Evolutionary conservation across 2,797 vertebrate species (phyloP).

Genomic region (Sternarchorhynchus goeldii): DNA sequence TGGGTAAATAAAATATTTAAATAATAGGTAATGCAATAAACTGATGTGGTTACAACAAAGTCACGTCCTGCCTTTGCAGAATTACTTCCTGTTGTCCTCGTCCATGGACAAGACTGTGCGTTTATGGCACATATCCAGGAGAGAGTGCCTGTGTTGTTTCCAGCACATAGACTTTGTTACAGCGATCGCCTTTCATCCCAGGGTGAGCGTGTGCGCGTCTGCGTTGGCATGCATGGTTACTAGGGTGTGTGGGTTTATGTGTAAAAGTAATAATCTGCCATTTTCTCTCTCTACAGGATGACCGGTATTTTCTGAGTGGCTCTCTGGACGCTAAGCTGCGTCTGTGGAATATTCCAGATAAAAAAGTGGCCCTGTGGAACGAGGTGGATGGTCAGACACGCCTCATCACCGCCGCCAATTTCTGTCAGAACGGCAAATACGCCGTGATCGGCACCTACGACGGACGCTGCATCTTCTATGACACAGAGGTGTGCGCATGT

Average conservation of each 20-base stretch:
- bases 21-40: background rate
- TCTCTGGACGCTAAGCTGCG: constrained; percentile 96
- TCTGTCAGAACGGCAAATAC: constrained; percentile 98
- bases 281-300: constrained; percentile 78
- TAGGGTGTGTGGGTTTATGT: no score
- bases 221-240: background rate
- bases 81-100: constrained; percentile 98
- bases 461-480: constrained; percentile 97
- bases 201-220: constrained; percentile 78
- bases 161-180: constrained; percentile 99
- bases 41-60: background rate
- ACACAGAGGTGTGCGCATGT: constrained; percentile 86
- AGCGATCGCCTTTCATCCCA: constrained; percentile 97
- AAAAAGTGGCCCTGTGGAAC: constrained; percentile 98
- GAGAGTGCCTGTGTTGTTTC: constrained; percentile 98
- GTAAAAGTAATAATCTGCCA: background rate
- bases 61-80: constrained; percentile 70
- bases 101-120: constrained; percentile 99
- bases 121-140: constrained; percentile 98
- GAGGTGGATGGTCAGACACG: constrained; percentile 98
- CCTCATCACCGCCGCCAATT: constrained; percentile 97
- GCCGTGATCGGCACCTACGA: constrained; percentile 98
- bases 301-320: constrained; percentile 96
- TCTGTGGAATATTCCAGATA: constrained; percentile 99
- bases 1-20: background rate